Evolutionary conservation across 2,113 vertebrate species (phyloP).

Genomic region (Balaenoptera acutorostrata): DNA sequence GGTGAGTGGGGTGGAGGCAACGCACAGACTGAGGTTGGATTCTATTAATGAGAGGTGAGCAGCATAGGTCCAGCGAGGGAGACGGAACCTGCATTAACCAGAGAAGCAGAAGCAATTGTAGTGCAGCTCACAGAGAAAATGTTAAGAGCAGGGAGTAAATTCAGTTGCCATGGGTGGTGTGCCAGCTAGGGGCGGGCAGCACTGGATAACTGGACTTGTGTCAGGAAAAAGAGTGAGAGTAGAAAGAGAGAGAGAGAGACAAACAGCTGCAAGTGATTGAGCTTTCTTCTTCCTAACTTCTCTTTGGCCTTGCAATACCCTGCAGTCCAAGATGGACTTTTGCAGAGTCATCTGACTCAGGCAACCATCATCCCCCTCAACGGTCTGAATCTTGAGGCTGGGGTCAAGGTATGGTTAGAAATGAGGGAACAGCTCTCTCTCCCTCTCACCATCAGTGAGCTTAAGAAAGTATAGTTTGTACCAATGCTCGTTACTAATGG

Average conservation of each 20-base stretch:
- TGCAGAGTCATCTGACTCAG: neutral
- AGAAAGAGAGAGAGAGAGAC: neutral
- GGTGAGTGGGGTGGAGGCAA: neutral
- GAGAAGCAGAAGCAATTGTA: conserved; percentile 10
- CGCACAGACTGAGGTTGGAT: neutral
- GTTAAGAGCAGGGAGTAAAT: neutral
- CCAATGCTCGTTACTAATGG: neutral
- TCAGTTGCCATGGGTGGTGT: neutral
- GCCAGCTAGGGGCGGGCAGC: conserved; percentile 8
- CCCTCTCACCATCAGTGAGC: neutral
- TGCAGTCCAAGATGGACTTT: neutral
- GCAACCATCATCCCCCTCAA: too few species aligned
- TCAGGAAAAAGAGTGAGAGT: neutral
- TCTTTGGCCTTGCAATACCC: neutral
- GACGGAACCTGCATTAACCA: neutral
- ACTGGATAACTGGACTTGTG: conserved; percentile 40
- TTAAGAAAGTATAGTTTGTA: neutral
- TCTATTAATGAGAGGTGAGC: neutral
- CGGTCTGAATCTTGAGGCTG: neutral
- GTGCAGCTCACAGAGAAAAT: conserved; percentile 15
- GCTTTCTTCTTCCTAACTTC: neutral
- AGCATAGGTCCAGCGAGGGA: neutral
- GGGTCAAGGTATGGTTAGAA: neutral
- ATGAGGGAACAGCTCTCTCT: neutral
- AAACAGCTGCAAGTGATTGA: neutral